Conservation (phyloP, 2,888 invertebrate species). For the Noctua janthe region DNA sequence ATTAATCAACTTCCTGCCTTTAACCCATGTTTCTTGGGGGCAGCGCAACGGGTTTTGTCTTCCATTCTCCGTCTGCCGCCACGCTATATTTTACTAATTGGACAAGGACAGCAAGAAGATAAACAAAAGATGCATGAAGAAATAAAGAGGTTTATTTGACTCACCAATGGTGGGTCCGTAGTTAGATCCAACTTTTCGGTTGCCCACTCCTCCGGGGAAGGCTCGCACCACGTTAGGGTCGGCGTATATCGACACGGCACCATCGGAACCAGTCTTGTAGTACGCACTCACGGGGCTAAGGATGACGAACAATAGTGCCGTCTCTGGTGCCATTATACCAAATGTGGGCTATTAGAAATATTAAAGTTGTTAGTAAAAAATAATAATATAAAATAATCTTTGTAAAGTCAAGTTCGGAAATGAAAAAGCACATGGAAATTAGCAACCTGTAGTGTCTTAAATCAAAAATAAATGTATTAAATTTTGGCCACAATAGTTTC, state of each 20-base stretch:
- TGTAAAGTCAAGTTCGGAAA: not conserved
- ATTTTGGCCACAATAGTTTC: not conserved
- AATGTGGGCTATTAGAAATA: constrained; percentile 93
- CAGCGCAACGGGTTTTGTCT: not conserved
- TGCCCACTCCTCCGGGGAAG: constrained; percentile 98
- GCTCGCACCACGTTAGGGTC: constrained; percentile 96
- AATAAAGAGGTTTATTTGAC: constrained; percentile 19
- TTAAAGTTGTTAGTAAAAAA: not conserved
- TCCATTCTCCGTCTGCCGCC: not conserved
- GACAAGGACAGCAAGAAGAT: not conserved
- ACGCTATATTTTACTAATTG: not conserved
- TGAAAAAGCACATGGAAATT: not conserved
- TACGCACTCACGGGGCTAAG: constrained; percentile 98
- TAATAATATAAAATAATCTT: not conserved
- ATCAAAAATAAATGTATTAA: not conserved
- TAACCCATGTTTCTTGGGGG: not conserved
- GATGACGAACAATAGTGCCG: constrained; percentile 97
- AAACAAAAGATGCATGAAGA: no score
- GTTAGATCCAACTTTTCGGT: constrained; percentile 98
- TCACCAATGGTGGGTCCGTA: constrained; percentile 95
- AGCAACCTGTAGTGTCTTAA: not conserved
- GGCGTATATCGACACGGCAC: constrained; percentile 96
- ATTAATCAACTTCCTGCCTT: not conserved
- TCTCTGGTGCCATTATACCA: constrained; percentile 96
- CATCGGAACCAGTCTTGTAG: constrained; percentile 92